Evolutionary conservation across 2,888 invertebrate genomes (phyloP).

Genomic region (Lacanobia wlatinum): DNA sequence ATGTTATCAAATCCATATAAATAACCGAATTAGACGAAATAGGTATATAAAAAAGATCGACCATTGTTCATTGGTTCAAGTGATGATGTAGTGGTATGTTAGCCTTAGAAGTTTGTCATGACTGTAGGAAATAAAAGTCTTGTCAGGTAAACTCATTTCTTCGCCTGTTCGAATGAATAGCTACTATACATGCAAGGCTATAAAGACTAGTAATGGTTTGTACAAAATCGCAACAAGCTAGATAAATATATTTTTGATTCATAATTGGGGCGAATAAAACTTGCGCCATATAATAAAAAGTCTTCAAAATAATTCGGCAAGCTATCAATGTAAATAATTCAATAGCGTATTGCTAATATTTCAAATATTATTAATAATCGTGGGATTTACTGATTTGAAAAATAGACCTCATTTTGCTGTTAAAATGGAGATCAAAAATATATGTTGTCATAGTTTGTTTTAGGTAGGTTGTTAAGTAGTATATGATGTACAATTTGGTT

Average conservation of each 20-base stretch:
- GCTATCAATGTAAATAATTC: conserved; percentile 37
- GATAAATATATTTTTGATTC: conserved; percentile 47
- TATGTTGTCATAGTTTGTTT: conserved; percentile 44
- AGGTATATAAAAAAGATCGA: neutral
- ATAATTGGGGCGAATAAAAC: conserved; percentile 28
- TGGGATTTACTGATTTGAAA: conserved; percentile 1
- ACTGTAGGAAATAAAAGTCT: conserved; percentile 42
- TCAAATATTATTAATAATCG: conserved; percentile 27
- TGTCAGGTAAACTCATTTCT: conserved; percentile 40
- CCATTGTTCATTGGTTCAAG: conserved; percentile 5
- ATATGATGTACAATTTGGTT: conserved; percentile 71
- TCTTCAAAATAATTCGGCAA: conserved; percentile 36
- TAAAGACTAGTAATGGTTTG: conserved; percentile 69
- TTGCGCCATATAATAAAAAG: conserved; percentile 27
- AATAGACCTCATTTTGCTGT: conserved; percentile 31
- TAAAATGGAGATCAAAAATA: conserved; percentile 49
- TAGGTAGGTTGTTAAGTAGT: conserved; percentile 40
- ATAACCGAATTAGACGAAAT: conserved; percentile 6
- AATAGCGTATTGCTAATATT: conserved; percentile 44
- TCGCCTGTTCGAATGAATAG: conserved; percentile 20
- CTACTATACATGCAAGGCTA: conserved; percentile 58
- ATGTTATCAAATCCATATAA: neutral
- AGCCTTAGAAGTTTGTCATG: conserved; percentile 55
- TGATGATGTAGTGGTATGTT: conserved; percentile 13
- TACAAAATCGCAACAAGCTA: conserved; percentile 64